Conservation (phyloP, 2,888 invertebrate genomes). For the Thera obeliscata region DNA sequence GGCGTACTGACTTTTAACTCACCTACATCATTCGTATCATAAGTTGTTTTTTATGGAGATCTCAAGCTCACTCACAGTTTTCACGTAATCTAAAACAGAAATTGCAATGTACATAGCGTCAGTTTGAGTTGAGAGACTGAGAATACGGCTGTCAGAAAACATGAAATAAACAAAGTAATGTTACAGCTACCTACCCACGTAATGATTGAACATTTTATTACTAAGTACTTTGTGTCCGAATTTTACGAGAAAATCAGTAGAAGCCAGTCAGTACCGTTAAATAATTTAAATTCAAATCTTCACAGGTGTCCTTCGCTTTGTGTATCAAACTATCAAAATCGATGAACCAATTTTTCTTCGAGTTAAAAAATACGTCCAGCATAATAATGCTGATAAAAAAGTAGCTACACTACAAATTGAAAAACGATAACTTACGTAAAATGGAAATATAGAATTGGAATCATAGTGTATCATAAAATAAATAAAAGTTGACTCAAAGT, state of each 20-base stretch:
- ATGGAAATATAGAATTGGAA: background rate
- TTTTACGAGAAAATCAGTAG: constrained; percentile 7
- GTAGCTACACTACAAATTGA: background rate
- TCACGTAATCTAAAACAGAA: background rate
- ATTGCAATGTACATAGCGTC: background rate
- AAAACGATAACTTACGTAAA: background rate
- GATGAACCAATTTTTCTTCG: background rate
- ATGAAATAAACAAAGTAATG: constrained; percentile 10
- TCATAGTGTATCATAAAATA: background rate
- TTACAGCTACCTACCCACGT: constrained; percentile 7
- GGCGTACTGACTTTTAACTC: background rate
- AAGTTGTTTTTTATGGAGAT: too few relatives aligned
- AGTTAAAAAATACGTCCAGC: too few relatives aligned
- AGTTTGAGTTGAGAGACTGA: background rate
- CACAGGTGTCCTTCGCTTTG: background rate
- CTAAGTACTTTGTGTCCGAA: background rate
- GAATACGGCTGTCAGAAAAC: background rate
- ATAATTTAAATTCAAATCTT: background rate
- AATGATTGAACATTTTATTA: constrained; percentile 7
- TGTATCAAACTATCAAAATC: background rate
- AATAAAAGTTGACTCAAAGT: background rate
- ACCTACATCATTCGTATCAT: background rate
- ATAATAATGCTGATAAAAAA: background rate
- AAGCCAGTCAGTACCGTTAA: background rate
- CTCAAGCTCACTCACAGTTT: background rate